These are phyloP conservation scores for Anser brachyrhynchus DNA, from an alignment of 2,113 vertebrate species.

Conservation along the genomic window DNA sequence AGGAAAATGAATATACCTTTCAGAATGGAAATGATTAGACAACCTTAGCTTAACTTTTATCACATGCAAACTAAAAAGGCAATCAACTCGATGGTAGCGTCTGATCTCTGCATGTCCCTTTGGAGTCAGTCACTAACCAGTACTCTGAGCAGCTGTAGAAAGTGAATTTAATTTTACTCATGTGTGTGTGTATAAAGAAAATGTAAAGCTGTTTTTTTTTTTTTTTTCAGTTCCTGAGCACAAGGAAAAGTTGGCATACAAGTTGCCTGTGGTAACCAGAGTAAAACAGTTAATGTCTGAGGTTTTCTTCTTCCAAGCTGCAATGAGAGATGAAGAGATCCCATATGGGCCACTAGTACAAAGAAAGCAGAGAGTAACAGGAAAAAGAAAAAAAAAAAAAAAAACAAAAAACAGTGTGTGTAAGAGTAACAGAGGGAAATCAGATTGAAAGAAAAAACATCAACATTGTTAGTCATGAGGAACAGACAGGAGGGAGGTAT, in stretches of 20 bases:
- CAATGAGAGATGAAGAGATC: constrained; percentile 64
- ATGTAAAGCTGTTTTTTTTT: background rate
- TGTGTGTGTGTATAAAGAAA: background rate
- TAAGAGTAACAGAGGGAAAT: constrained; percentile 74
- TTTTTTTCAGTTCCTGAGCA: background rate
- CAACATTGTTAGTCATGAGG: constrained; percentile 70
- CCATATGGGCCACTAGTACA: constrained; percentile 73
- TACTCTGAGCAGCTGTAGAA: constrained; percentile 50
- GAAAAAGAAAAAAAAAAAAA: constrained; percentile 49
- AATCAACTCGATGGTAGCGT: background rate
- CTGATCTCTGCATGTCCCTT: constrained; percentile 50
- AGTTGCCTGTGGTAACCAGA: background rate
- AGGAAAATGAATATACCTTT: constrained; percentile 12
- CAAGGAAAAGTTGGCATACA: constrained; percentile 15
- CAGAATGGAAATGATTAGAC: background rate
- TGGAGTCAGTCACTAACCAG: background rate
- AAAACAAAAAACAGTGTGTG: background rate
- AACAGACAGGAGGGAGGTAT: constrained; percentile 65
- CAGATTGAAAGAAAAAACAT: constrained; percentile 75
- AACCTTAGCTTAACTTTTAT: constrained; percentile 7
- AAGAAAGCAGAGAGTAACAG: constrained; percentile 66
- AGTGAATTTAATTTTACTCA: constrained; percentile 53
- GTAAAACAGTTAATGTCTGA: constrained; percentile 50
- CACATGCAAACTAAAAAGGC: constrained; percentile 19
- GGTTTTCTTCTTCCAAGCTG: constrained; percentile 36